These are phyloP conservation scores for Brachionus asplanchnoidis DNA, from an alignment of 1,140 invertebrate species.

Conservation along the genomic window DNA sequence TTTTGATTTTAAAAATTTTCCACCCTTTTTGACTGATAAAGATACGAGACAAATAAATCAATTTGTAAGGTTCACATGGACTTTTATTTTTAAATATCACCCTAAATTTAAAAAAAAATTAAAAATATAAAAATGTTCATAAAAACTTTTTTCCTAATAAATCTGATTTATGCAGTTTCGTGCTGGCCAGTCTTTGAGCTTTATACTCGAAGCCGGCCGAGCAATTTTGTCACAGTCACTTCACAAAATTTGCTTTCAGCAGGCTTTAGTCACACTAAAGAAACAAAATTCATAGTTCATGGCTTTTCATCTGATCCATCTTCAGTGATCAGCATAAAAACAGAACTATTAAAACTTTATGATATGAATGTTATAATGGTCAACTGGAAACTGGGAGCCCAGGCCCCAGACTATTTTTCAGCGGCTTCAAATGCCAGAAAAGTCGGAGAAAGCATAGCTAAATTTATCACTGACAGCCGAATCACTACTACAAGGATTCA, in stretches of 20 bases:
- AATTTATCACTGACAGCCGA: slow-evolving; percentile 52
- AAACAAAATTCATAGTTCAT: slow-evolving; percentile 38
- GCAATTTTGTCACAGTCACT: background rate
- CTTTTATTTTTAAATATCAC: background rate
- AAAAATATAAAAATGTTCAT: background rate
- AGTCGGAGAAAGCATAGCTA: slow-evolving; percentile 74
- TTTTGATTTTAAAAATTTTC: background rate
- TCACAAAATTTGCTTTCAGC: background rate
- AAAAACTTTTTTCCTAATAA: background rate
- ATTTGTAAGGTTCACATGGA: background rate
- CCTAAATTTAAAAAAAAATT: background rate
- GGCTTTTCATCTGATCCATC: background rate
- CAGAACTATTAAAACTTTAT: slow-evolving; percentile 44
- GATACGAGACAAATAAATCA: background rate
- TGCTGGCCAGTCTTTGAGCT: slow-evolving; percentile 32
- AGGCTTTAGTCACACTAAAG: slow-evolving; percentile 7
- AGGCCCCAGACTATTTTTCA: slow-evolving; percentile 61
- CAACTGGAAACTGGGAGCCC: slow-evolving; percentile 6
- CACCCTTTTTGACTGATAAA: background rate
- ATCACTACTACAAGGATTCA: slow-evolving; percentile 58
- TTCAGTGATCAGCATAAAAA: slow-evolving; percentile 46
- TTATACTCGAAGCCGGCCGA: background rate
- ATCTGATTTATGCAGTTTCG: background rate
- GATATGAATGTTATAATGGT: slow-evolving; percentile 33
- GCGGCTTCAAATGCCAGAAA: slow-evolving; percentile 69